phyloP scores from a whole-genome alignment of 2,113 vertebrate genomes.

The Seriola dumerili region DNA sequence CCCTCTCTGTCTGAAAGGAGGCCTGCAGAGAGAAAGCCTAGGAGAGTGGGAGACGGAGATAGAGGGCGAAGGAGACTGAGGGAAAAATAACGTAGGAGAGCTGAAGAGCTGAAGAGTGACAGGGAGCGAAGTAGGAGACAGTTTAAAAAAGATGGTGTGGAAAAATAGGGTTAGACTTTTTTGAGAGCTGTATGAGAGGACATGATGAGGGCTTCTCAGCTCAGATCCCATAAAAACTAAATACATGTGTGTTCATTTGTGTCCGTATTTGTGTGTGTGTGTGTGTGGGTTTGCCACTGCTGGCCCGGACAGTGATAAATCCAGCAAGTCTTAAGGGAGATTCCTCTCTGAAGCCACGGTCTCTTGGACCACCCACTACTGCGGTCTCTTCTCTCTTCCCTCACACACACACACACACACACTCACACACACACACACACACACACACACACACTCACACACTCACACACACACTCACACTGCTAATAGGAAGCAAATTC shows the following conservation, averaged over 20 bases:
- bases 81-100: constrained; percentile 39
- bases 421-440: constrained; percentile 36
- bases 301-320: constrained; percentile 75
- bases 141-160: constrained; percentile 49
- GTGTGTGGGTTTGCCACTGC: constrained; percentile 62
- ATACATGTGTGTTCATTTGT: constrained; percentile 60
- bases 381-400: constrained; percentile 61
- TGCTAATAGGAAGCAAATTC: constrained; percentile 79
- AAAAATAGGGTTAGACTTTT: constrained; percentile 58
- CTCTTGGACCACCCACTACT: constrained; percentile 79
- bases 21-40: constrained; percentile 65
- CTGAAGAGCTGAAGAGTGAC: constrained; percentile 25
- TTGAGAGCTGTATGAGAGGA: constrained; percentile 51
- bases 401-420: constrained; percentile 40
- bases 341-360: constrained; percentile 70
- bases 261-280: constrained; percentile 46
- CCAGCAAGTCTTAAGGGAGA: constrained; percentile 76
- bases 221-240: constrained; percentile 65
- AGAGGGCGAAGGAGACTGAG: constrained; percentile 29
- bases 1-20: constrained; percentile 74
- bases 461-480: constrained; percentile 39
- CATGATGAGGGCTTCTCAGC: constrained; percentile 55
- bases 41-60: constrained; percentile 46
- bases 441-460: constrained; percentile 40
- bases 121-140: constrained; percentile 22